Evolutionary conservation across 2,797 vertebrate genomes (phyloP).

Genomic region (Delichon dasypus): DNA sequence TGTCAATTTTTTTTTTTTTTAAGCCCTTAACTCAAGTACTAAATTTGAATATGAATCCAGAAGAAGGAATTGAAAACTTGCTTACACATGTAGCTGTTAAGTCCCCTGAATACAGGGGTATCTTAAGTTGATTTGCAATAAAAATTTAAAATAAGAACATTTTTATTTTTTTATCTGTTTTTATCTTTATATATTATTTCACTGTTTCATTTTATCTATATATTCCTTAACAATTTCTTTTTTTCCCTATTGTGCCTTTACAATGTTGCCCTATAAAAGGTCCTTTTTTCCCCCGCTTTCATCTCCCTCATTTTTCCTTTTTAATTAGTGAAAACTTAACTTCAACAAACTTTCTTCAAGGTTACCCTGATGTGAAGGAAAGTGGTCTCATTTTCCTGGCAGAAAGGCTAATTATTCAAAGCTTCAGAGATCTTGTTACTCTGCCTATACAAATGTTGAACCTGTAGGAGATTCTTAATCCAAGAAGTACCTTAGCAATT

Average conservation of each 20-base stretch:
- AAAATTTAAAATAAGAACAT: neutral
- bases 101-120: neutral
- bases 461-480: neutral
- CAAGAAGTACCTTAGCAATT: neutral
- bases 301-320: neutral
- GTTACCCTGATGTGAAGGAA: neutral
- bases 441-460: neutral
- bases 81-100: neutral
- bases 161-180: neutral
- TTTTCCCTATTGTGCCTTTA: neutral
- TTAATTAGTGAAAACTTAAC: neutral
- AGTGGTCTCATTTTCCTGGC: neutral
- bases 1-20: neutral
- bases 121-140: neutral
- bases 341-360: neutral
- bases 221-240: neutral
- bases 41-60: neutral
- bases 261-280: neutral
- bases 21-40: neutral
- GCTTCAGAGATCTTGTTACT: neutral
- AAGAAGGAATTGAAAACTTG: neutral
- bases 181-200: neutral
- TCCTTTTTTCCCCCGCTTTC: accelerated
- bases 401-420: neutral
- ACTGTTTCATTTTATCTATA: neutral